Base-by-base conservation (phyloP, 2,113 vertebrate species). In the Uria aalge region DNA sequence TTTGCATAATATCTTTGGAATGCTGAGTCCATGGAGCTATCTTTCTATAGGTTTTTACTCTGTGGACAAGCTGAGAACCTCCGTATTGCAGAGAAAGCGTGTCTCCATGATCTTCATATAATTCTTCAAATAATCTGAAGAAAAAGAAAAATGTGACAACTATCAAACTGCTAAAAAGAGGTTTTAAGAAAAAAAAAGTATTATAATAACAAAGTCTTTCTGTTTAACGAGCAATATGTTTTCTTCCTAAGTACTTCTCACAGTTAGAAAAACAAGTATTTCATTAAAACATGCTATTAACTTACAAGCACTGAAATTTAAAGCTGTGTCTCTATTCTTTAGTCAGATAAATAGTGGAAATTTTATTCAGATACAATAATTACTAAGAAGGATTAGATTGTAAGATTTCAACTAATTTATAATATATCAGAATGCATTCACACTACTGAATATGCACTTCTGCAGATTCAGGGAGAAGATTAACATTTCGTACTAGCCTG, bases 61-160 rank as follows among this genome's bases (percentile, higher is more conserved):
- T 98, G 96, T 99, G 99, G 63, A 99, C 99, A 88, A 99, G 98
- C 96, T 99, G 99, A 86, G 99, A 99, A 50, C 99, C 99, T 12
- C 99, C 99, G 0, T 99, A 99, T 72, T 99, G 99, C 93, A 99
- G 97, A 26, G 99, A 99, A 21, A 99, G 97, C 0, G 99, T 99
- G 96, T 99, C 99, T n/a, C 99, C 99, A 13, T 99, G 99, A 97
- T 99, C 99, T 97, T 99, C 99, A 56, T 99, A 99, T 30, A 99
- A 98, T 96, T 99, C 99, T 94, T 99, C 99, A 98, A 99, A 99
- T 88, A 99, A 98, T 95, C 99, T 99, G 96, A 94, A 86, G 18
- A 66, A 67, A 92, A 86, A 95, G 36, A 27, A 52, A 75, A 75
- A 84, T 47, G 30, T 32, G 45, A 56, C 41, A 95, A 73, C 63